These are phyloP conservation scores for Leptinotarsa tumamoca DNA, from an alignment of 2,888 invertebrate species.

Conservation along the genomic window DNA sequence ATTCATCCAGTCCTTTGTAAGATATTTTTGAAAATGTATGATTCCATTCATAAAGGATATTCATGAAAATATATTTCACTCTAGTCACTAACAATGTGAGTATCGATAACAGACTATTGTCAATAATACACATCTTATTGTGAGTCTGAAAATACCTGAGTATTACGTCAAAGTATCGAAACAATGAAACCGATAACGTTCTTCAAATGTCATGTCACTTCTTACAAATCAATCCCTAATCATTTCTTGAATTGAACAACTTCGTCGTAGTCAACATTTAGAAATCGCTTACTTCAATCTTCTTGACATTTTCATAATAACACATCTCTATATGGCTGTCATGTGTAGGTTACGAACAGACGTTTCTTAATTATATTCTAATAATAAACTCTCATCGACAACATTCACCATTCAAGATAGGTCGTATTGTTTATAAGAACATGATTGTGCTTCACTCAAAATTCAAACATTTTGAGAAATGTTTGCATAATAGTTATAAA, in stretches of 20 bases:
- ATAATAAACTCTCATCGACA: conserved; percentile 12
- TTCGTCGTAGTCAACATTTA: conserved; percentile 33
- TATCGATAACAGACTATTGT: neutral
- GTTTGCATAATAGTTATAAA: neutral
- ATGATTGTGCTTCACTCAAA: too few species aligned
- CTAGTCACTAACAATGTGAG: neutral
- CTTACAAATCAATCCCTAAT: conserved; percentile 42
- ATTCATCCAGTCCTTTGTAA: too few species aligned
- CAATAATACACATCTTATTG: neutral
- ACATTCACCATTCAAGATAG: conserved; percentile 16
- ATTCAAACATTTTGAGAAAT: neutral
- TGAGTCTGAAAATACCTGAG: neutral
- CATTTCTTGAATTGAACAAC: conserved; percentile 16
- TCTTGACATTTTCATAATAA: conserved; percentile 37
- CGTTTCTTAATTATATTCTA: conserved; percentile 35
- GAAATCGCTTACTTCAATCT: conserved; percentile 45
- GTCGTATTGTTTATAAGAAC: neutral
- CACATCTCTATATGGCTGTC: conserved; percentile 28
- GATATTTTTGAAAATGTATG: too few species aligned
- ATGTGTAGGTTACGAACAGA: conserved; percentile 30
- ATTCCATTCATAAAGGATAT: too few species aligned
- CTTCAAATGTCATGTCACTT: conserved; percentile 37
- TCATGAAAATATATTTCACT: too few species aligned
- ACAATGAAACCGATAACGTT: conserved; percentile 36
- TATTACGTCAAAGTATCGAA: conserved; percentile 10